Base-by-base conservation (phyloP, 2,888 invertebrate genomes). In the Ennomos fuscantarius region DNA sequence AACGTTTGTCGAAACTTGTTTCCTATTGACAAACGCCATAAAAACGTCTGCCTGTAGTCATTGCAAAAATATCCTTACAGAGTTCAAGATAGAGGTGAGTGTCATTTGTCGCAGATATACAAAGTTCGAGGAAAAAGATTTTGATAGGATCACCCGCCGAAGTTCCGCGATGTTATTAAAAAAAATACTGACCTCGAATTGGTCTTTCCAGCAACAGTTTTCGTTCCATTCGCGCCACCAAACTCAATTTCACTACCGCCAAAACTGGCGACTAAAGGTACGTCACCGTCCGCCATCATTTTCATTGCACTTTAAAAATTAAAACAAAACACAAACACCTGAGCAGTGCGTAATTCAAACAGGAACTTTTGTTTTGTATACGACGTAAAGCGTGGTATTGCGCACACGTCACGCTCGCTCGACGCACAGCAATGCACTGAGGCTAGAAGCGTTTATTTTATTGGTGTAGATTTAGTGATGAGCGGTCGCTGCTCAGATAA, bases 251-350 rank as follows among this genome's bases (percentile, higher is more conserved):
- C 91, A 77, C 78, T 86, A 65, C 87, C 86, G 69, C 84, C 81
- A 77, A 82, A 90, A 86, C 89, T 89, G 44, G 82, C 81, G 52
- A 92, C 91, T 66, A 92, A 72, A 60, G 91, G 91, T 74, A 89
- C 79, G 69, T 91, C 91, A 68, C 91, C 91, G 74, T 91, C 91
- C 62, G 90, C 88, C 88, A 91, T 87, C 62, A 74, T 82, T 72
- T 62, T 76, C 76, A 73, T 72, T 69, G 55, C 66, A 69, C 62
- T 63, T 59, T 10, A 12, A 41, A 43, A 40, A 52, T 67, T 61
- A 62, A 63, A 66, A 60, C 63, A 66, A 72, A 72, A 68, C 55
- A 66, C 62, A 58, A 48, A 15, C 49, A 49, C 41, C 48, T 39
- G 36, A 44, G 37, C 45, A 40, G 58, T 59, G 54, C 50, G 54